Conservation (phyloP, 53 echinoderm and acorn worm genomes). For the Echinarachnius parma region DNA sequence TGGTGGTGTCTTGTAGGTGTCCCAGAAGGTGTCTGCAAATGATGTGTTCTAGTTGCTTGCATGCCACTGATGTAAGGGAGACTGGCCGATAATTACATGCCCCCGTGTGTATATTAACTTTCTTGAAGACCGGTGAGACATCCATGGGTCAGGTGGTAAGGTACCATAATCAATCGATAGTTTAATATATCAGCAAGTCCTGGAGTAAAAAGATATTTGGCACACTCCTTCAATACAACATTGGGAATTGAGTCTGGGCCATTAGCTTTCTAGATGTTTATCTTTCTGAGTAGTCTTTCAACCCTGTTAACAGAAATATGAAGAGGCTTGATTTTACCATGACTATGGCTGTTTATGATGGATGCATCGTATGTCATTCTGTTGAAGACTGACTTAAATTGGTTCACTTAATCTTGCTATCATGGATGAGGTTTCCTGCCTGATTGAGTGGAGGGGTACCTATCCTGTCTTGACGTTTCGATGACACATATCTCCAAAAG, state of each 20-base stretch:
- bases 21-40: too few relatives aligned
- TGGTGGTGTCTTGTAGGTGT: too few relatives aligned
- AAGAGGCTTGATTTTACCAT: background rate
- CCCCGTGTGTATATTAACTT: too few relatives aligned
- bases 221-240: slow-evolving; percentile 3
- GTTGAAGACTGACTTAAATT: slow-evolving; percentile 14
- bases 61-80: too few relatives aligned
- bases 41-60: too few relatives aligned
- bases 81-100: too few relatives aligned
- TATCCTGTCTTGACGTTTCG: background rate
- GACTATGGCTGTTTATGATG: background rate
- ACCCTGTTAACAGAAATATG: slow-evolving; percentile 3
- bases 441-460: background rate
- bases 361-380: background rate
- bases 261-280: background rate
- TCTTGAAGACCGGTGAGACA: too few relatives aligned
- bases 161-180: too few relatives aligned
- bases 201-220: background rate
- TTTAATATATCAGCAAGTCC: too few relatives aligned
- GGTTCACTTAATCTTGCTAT: background rate
- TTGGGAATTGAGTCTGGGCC: slow-evolving; percentile 10
- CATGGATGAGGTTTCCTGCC: slow-evolving; percentile 6
- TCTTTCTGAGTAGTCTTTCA: slow-evolving; percentile 3
- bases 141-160: too few relatives aligned
- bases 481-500: slow-evolving; percentile 12